A percentile compares a stretch with the other conserved stretches of the same genome.
phyloP scores from a whole-genome alignment of 1,140 invertebrate genomes.

The Drepana arcuata region DNA sequence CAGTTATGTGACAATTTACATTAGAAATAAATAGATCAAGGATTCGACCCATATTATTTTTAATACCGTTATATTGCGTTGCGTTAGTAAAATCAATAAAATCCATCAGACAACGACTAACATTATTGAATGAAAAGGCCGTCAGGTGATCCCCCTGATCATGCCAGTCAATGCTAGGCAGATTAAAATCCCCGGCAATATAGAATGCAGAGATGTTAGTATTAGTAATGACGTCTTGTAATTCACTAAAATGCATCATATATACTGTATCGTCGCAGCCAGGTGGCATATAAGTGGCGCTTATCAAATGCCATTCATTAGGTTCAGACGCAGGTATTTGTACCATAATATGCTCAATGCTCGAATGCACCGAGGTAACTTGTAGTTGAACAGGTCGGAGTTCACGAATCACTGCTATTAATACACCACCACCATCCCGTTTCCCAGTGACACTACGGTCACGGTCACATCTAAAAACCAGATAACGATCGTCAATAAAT shows the following conservation, averaged over 20 bases:
- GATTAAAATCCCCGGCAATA: constrained; percentile 3
- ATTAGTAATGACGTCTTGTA: background rate
- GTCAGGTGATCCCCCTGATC: background rate
- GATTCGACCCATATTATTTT: constrained; percentile 1
- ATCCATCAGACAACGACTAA: background rate
- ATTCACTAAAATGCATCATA: background rate
- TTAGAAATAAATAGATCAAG: constrained; percentile 5
- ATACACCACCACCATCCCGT: constrained; percentile 5
- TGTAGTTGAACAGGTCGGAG: too few species aligned
- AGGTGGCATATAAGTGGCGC: constrained; percentile 1
- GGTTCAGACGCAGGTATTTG: background rate
- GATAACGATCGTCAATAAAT: constrained; percentile 4
- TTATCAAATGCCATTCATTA: background rate
- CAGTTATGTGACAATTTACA: background rate
- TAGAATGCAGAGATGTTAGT: background rate
- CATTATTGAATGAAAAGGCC: background rate
- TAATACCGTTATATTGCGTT: constrained; percentile 1
- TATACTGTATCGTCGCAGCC: background rate
- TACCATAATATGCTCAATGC: too few species aligned
- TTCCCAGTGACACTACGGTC: background rate
- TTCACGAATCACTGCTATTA: too few species aligned
- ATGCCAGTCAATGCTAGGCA: constrained; percentile 2
- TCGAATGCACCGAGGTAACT: too few species aligned
- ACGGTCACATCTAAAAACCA: constrained; percentile 1
- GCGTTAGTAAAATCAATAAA: constrained; percentile 1